Percentiles rank a stretch among this genome's conserved stretches.
phyloP scores from a whole-genome alignment of 2,113 vertebrate genomes.

The Engystomops pustulosus region DNA sequence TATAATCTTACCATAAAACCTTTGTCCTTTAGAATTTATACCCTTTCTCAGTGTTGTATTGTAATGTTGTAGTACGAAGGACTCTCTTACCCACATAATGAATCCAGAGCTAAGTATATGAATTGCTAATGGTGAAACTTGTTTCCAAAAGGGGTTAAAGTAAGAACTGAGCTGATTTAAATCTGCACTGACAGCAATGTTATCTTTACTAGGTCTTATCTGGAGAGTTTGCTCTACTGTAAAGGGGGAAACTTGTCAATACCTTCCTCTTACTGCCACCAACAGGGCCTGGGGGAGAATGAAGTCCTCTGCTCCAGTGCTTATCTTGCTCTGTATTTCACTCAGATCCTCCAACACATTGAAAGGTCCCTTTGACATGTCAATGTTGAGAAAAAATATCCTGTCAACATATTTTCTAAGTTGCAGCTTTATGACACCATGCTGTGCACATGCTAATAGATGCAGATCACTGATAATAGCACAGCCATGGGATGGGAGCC shows the following conservation, averaged over 20 bases:
- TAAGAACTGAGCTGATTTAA: constrained; percentile 38
- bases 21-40: not conserved
- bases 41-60: not conserved
- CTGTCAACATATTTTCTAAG: constrained; percentile 60
- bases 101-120: not conserved
- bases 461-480: constrained; percentile 50
- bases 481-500: constrained; percentile 46
- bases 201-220: constrained; percentile 59
- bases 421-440: constrained; percentile 56
- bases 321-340: constrained; percentile 57
- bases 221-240: constrained; percentile 53
- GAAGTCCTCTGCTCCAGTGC: constrained; percentile 40
- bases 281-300: constrained; percentile 58
- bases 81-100: not conserved
- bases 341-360: constrained; percentile 56
- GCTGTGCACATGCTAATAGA: constrained; percentile 58
- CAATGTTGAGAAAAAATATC: constrained; percentile 59
- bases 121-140: not conserved
- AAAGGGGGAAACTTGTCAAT: constrained; percentile 49
- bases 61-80: not conserved
- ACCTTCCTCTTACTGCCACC: constrained; percentile 53
- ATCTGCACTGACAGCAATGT: constrained; percentile 55
- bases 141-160: constrained; percentile 36
- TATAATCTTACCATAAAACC: not conserved
- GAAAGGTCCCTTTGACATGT: constrained; percentile 60